These are phyloP conservation scores for Carollia perspicillata DNA, from an alignment of 2,113 vertebrate genomes.

Conservation along the genomic window DNA sequence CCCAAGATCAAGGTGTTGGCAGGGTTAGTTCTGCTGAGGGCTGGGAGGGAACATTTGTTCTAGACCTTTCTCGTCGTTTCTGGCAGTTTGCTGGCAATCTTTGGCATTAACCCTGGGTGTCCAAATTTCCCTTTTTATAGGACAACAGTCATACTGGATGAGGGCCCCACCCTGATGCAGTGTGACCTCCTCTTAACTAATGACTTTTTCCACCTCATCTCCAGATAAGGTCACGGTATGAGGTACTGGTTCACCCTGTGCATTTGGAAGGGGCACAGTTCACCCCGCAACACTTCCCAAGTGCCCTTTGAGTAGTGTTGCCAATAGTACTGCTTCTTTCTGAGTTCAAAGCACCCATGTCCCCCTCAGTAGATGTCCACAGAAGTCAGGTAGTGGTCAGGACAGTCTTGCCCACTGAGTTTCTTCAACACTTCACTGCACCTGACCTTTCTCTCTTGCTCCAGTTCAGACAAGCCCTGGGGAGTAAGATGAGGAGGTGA, in stretches of 20 bases:
- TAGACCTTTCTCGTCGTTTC: neutral
- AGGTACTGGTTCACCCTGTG: neutral
- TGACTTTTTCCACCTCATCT: neutral
- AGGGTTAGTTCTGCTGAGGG: accelerated
- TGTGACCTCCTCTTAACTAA: neutral
- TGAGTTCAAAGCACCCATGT: neutral
- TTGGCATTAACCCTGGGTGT: neutral
- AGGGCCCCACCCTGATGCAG: neutral
- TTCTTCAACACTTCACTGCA: neutral
- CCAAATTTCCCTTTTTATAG: neutral
- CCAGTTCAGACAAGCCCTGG: neutral
- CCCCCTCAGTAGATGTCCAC: accelerated
- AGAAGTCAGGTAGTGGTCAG: neutral
- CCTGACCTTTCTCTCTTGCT: neutral
- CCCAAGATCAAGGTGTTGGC: neutral
- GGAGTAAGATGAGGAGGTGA: neutral
- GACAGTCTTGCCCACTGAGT: neutral
- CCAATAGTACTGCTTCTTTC: neutral
- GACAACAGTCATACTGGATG: neutral
- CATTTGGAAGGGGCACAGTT: neutral
- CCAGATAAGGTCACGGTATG: neutral
- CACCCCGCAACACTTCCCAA: neutral
- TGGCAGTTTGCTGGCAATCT: neutral
- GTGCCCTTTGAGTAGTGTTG: accelerated
- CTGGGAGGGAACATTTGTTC: neutral